A percentile compares a stretch with the other conserved stretches of the same genome.
phyloP scores from a whole-genome alignment of 2,888 invertebrate genomes.

The Sisyra terminalis region DNA sequence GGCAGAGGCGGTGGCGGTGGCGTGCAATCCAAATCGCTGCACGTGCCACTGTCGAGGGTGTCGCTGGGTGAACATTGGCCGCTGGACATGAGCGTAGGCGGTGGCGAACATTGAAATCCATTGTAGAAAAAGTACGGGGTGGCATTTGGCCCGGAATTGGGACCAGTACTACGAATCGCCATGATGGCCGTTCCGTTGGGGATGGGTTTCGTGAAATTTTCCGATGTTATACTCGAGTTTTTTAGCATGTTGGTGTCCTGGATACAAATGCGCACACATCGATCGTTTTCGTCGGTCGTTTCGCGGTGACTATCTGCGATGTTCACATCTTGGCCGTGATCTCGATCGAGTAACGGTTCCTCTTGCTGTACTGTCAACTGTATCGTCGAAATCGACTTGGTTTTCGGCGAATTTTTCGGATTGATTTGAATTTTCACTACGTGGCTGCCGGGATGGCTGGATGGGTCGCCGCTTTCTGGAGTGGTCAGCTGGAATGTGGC shows the following conservation, averaged over 20 bases:
- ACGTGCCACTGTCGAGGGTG: constrained; percentile 69
- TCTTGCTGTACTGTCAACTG: constrained; percentile 9
- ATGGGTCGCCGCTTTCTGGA: no score
- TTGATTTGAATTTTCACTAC: constrained; percentile 57
- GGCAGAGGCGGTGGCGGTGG: constrained; percentile 51
- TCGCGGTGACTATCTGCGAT: background rate
- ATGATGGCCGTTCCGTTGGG: no score
- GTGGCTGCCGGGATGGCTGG: constrained; percentile 26
- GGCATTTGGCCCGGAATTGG: constrained; percentile 11
- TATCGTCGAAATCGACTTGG: constrained; percentile 10
- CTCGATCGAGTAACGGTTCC: constrained; percentile 3
- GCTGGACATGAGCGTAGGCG: constrained; percentile 49
- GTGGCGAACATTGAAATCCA: constrained; percentile 34
- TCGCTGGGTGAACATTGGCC: constrained; percentile 73
- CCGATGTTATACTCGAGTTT: constrained; percentile 28
- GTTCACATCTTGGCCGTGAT: background rate
- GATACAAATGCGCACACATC: constrained; percentile 43
- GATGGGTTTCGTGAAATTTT: constrained; percentile 15
- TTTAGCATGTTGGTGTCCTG: constrained; percentile 32
- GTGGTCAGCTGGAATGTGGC: no score
- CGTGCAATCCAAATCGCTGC: constrained; percentile 65
- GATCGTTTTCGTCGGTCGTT: constrained; percentile 17
- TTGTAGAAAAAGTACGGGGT: constrained; percentile 38
- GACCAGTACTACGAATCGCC: no score
- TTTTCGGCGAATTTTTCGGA: constrained; percentile 23